Evolutionary conservation across 2,797 vertebrate genomes (phyloP), one percentile per base, ranked within the genome.

Genomic region (Protonibea diacanthus): DNA sequence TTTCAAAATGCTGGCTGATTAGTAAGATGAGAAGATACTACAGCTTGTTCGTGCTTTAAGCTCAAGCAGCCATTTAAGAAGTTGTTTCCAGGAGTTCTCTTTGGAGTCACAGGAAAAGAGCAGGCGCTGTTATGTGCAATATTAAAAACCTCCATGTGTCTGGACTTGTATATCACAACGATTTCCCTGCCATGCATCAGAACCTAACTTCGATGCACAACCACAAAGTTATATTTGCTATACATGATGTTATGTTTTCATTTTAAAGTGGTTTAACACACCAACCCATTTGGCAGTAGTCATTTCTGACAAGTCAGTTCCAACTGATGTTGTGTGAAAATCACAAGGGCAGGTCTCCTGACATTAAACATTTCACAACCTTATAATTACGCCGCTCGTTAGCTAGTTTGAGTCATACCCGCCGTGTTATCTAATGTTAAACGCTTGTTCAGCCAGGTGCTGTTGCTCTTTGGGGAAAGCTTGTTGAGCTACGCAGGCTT

Each of bases 11-110:
- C 57, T 53, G 56, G 29, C 56, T 76, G 80, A 89, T 89, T 87
- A 80, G 84, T 85, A 86, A 90, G 18, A 87, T 81, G 89, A 90
- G 84, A 86, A 76, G 74, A 87, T 77, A 77, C 71, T 68, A 23
- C n/a, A 47, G 72, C 57, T 33, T 29, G 47, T 33, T 75, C 47
- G 13, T 14, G 63, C 38, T 79, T 71, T 82, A 62, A 83, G 38
- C 47, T 64, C 33, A 29, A 63, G 29, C 29, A 61, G 58, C 29
- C 20, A 52, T 47, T 79, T 62, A 49, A 76, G 70, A 56, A 21
- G 27, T 8, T 25, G 49, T 70, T 55, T 38, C 33, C 33, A 40
- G 20, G 3, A 29, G 20, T 45, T 63, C 60, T 64, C 25, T 48
- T 20, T 73, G 18, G 49, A 60, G 51, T 55, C 45, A 7, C 13